Conservation (phyloP, 2,888 invertebrate species). For the Chironomus riparius region DNA sequence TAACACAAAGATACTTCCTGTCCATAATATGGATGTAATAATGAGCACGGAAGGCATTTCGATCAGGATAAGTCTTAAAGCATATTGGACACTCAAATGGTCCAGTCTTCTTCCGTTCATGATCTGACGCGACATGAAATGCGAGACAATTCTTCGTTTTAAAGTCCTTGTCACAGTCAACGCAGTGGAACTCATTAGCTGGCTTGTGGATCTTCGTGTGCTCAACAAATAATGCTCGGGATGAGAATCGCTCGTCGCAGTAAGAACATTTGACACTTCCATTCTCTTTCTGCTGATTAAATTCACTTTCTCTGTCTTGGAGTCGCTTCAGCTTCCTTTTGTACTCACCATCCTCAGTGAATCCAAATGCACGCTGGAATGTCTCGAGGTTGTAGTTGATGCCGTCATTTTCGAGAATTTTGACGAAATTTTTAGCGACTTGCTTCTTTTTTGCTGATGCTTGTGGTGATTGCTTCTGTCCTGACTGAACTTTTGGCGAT, state of each 20-base stretch:
- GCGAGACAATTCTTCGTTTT: background rate
- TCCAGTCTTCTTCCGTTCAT: background rate
- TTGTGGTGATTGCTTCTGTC: background rate
- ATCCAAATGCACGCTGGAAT: conserved; percentile 18
- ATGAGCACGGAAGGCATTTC: background rate
- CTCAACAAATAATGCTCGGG: background rate
- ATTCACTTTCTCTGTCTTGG: background rate
- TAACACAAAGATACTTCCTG: conserved; percentile 45
- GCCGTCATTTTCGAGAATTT: background rate
- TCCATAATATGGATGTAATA: background rate
- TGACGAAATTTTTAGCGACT: background rate
- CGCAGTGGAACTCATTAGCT: background rate
- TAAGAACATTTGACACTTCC: background rate
- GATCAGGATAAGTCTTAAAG: background rate
- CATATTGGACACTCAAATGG: conserved; percentile 18
- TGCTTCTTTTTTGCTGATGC: background rate
- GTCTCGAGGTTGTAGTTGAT: conserved; percentile 4
- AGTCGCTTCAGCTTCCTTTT: background rate
- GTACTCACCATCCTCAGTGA: background rate
- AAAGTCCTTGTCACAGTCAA: background rate
- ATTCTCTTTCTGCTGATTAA: background rate
- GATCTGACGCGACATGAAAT: conserved; percentile 5
- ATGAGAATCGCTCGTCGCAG: background rate
- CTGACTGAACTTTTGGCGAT: no score
- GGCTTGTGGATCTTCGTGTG: background rate